These are phyloP conservation scores for Etia nguti DNA, from an alignment of 2,113 vertebrate genomes.

Conservation along the genomic window DNA sequence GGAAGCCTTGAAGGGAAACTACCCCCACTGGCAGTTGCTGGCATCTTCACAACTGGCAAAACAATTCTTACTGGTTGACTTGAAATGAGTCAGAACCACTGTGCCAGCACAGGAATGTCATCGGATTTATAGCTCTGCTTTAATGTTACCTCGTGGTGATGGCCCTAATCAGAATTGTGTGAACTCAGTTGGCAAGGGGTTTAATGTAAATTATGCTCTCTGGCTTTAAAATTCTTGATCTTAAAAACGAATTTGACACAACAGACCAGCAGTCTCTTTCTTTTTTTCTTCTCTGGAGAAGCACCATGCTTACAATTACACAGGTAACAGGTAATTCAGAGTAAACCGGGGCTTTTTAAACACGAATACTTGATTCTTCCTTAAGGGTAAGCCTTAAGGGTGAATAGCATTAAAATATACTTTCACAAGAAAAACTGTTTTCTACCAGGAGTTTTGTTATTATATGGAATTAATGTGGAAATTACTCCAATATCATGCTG, in stretches of 20 bases:
- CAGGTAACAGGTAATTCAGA: background rate
- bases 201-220: background rate
- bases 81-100: background rate
- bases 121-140: background rate
- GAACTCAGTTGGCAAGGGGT: background rate
- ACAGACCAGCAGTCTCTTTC: background rate
- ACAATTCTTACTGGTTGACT: background rate
- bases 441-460: background rate
- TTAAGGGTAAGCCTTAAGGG: background rate
- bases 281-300: background rate
- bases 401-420: background rate
- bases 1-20: background rate
- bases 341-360: background rate
- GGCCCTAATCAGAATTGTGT: background rate
- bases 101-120: background rate
- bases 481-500: constrained; percentile 1
- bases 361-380: background rate
- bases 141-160: background rate
- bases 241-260: background rate
- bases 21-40: background rate
- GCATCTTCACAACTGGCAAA: background rate
- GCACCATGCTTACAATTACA: background rate
- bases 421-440: background rate
- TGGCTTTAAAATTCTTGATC: background rate
- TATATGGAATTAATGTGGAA: background rate